Evolutionary conservation across 2,797 vertebrate genomes (phyloP).

Genomic region (Pogoniulus pusillus): DNA sequence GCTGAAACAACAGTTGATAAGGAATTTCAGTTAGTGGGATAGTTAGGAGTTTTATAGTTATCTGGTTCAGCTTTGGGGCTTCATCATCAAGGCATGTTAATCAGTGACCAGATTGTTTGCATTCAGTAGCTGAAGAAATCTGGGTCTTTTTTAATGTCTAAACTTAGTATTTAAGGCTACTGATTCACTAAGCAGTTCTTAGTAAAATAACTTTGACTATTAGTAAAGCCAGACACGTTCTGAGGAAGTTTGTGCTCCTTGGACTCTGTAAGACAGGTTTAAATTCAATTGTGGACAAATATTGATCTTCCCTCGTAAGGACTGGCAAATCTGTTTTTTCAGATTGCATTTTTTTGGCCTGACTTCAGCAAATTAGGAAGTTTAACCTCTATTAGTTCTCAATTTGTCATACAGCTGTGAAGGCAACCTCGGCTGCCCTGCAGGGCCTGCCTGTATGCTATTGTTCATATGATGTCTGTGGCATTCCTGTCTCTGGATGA

Average conservation of each 20-base stretch:
- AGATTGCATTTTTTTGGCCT: not conserved
- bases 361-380: not conserved
- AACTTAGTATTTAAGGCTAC: not conserved
- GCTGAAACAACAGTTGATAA: conserved; percentile 26
- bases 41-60: not conserved
- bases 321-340: not conserved
- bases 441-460: not conserved
- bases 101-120: conserved; percentile 47
- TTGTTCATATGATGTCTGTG: not conserved
- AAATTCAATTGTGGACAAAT: not conserved
- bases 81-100: conserved; percentile 48
- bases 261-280: not conserved
- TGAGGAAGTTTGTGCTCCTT: not conserved
- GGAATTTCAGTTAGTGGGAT: conserved; percentile 45
- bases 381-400: not conserved
- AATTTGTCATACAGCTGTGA: not conserved
- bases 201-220: not conserved
- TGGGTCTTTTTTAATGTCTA: not conserved
- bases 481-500: not conserved
- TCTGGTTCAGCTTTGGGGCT: not conserved
- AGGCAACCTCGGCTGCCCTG: not conserved
- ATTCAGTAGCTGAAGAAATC: conserved; percentile 13
- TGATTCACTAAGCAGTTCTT: not conserved
- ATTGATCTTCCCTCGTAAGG: not conserved
- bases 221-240: not conserved